These are phyloP conservation scores for Canis aureus DNA, from an alignment of 2,113 vertebrate species.

Conservation along the genomic window DNA sequence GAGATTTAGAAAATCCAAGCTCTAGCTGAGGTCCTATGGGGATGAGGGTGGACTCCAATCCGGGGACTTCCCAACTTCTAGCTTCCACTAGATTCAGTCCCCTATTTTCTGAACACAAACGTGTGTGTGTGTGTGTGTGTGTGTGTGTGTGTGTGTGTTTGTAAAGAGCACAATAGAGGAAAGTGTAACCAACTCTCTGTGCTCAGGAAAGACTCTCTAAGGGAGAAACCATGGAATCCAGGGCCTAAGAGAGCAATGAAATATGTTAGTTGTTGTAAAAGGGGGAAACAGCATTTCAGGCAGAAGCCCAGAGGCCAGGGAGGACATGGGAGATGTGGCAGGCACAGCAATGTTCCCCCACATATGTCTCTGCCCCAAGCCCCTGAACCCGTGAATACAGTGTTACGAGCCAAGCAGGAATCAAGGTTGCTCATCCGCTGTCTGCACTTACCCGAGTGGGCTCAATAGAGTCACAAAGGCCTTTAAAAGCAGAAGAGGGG, in stretches of 20 bases:
- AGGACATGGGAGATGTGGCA: background rate
- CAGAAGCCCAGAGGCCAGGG: background rate
- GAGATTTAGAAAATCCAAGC: background rate
- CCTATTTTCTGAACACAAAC: conserved; percentile 1
- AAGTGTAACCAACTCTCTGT: background rate
- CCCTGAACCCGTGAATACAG: background rate
- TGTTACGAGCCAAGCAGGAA: background rate
- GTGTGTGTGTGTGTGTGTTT: background rate
- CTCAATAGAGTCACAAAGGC: background rate
- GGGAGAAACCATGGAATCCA: background rate
- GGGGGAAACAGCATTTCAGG: background rate
- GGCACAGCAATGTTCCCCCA: background rate
- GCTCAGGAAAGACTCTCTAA: background rate
- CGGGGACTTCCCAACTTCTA: background rate
- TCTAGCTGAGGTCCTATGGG: background rate
- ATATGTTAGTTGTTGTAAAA: background rate
- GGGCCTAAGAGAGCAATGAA: background rate
- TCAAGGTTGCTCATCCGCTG: background rate
- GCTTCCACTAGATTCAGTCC: background rate
- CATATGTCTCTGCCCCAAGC: background rate
- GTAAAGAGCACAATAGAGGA: background rate
- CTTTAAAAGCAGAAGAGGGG: background rate
- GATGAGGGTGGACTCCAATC: background rate
- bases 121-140: background rate
- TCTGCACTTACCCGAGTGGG: background rate